Conservation (phyloP, 2,797 vertebrate genomes). For the Scomberomorus guttatus region DNA sequence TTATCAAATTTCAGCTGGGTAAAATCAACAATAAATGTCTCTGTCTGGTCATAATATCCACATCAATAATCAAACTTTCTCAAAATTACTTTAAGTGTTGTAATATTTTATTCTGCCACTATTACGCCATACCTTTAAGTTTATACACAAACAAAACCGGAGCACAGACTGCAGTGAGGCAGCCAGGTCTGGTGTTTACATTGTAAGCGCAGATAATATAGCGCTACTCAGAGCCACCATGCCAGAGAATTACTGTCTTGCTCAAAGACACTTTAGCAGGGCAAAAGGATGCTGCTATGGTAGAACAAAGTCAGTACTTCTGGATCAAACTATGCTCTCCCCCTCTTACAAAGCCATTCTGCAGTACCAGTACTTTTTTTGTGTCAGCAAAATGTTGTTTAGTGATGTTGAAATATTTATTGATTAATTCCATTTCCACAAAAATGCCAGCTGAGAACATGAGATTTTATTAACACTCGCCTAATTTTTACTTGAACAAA, state of each 20-base stretch:
- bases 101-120: background rate
- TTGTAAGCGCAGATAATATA: constrained; percentile 22
- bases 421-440: constrained; percentile 23
- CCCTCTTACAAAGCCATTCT: constrained; percentile 11
- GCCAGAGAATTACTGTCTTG: constrained; percentile 18
- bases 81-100: background rate
- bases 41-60: background rate
- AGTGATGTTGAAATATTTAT: constrained; percentile 41
- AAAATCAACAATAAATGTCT: constrained; percentile 5
- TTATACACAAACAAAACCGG: constrained; percentile 5
- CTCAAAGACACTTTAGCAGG: constrained; percentile 30
- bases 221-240: constrained; percentile 5
- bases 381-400: constrained; percentile 24
- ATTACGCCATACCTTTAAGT: background rate
- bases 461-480: background rate
- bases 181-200: constrained; percentile 8
- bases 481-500: background rate
- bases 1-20: background rate
- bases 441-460: constrained; percentile 7
- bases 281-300: constrained; percentile 3
- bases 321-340: constrained; percentile 5
- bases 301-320: constrained; percentile 3
- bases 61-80: background rate
- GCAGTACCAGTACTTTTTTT: constrained; percentile 8
- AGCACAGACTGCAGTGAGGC: constrained; percentile 1